Evolutionary conservation across 2,888 invertebrate genomes (phyloP).

Genomic region (Anodontia alba): DNA sequence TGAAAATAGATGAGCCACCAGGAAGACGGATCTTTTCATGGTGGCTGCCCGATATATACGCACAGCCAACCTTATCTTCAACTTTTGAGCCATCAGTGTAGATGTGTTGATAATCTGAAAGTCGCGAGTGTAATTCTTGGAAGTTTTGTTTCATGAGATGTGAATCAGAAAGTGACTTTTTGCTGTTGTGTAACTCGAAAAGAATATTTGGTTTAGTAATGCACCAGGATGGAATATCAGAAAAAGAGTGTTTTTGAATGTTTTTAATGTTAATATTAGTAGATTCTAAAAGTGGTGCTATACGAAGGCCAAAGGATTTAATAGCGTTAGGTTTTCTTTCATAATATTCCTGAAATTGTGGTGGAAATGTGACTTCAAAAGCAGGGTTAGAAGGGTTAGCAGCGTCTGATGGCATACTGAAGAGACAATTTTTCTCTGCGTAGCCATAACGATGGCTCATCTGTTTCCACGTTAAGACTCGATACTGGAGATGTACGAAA

Average conservation of each 20-base stretch:
- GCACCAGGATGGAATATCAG: slow-evolving; percentile 18
- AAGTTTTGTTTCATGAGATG: no score
- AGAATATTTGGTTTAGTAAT: slow-evolving; percentile 13
- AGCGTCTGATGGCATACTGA: slow-evolving; percentile 22
- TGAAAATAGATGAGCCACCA: no score
- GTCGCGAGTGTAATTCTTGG: no score
- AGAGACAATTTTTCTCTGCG: slow-evolving; percentile 16
- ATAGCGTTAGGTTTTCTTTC: not conserved
- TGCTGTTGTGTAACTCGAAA: not conserved
- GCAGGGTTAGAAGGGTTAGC: slow-evolving; percentile 9
- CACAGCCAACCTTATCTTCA: no score
- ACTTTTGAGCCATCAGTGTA: no score
- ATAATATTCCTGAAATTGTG: not conserved
- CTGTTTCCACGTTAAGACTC: slow-evolving; percentile 38
- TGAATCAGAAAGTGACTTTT: no score
- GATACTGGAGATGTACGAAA: slow-evolving; percentile 41
- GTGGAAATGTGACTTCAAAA: slow-evolving; percentile 10
- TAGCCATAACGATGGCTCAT: slow-evolving; percentile 29
- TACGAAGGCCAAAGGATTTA: slow-evolving; percentile 22
- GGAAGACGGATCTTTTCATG: no score
- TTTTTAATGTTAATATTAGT: not conserved
- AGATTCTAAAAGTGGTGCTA: not conserved
- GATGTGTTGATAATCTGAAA: no score
- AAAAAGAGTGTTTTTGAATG: not conserved
- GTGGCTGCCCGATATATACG: no score